Conservation (phyloP, 2,797 vertebrate species). For the Pteronotus mesoamericanus region DNA sequence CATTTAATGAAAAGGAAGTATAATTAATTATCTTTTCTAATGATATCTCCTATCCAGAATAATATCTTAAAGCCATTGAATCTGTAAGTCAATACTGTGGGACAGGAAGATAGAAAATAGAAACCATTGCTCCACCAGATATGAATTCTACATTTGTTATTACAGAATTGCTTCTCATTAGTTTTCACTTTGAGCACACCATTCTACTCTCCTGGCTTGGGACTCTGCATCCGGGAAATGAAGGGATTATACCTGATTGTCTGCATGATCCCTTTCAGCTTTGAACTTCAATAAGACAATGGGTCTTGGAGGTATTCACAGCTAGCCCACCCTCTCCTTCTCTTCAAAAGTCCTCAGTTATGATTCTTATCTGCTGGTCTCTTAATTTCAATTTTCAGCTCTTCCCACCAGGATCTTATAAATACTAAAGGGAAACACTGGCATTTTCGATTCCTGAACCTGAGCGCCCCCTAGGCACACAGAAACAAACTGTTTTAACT, state of each 20-base stretch:
- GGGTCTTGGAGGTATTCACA: background rate
- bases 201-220: background rate
- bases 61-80: background rate
- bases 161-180: background rate
- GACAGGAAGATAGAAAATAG: background rate
- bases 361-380: background rate
- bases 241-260: background rate
- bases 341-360: background rate
- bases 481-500: background rate
- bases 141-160: background rate
- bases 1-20: background rate
- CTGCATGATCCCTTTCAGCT: background rate
- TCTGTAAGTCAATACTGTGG: background rate
- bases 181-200: background rate
- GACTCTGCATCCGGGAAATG: background rate
- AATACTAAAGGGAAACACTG: background rate
- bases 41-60: background rate
- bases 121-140: background rate
- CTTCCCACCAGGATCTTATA: background rate
- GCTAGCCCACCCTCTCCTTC: background rate
- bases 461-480: slow-evolving; percentile 57
- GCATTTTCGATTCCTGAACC: slow-evolving; percentile 31
- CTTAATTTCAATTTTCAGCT: background rate
- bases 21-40: background rate
- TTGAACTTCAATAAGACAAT: background rate